Percentiles rank a stretch among this genome's conserved stretches.
Evolutionary conservation across 2,888 invertebrate species (phyloP).

Genomic region (Caenorhabditis virilis): DNA sequence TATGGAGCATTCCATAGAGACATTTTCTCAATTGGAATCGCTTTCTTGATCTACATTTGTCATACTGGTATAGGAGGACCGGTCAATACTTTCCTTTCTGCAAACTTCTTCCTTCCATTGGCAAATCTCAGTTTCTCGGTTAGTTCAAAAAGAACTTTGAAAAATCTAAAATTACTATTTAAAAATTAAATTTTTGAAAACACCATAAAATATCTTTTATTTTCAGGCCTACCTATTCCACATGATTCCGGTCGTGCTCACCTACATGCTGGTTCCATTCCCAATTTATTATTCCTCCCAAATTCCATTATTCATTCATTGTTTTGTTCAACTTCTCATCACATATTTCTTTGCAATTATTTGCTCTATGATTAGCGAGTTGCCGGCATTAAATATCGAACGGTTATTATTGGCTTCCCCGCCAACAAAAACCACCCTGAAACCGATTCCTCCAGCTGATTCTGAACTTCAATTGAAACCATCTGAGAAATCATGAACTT

Average conservation of each 20-base stretch:
- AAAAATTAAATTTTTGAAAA: too few species aligned
- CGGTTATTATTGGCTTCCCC: conserved; percentile 52
- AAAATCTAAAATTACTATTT: not conserved
- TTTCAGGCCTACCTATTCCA: conserved; percentile 66
- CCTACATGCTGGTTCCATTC: conserved; percentile 66
- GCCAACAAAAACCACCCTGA: conserved; percentile 48
- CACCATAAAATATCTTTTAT: not conserved
- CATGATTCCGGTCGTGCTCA: conserved; percentile 69
- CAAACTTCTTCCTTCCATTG: conserved; percentile 63
- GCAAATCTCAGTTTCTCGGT: conserved; percentile 67
- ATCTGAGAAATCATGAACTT: conserved; percentile 24
- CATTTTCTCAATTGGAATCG: conserved; percentile 66
- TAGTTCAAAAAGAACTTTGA: conserved; percentile 5
- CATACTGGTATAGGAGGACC: conserved; percentile 67
- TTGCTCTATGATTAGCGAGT: conserved; percentile 61
- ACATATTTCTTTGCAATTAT: conserved; percentile 59
- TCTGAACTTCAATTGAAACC: conserved; percentile 61
- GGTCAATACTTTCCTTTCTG: conserved; percentile 62
- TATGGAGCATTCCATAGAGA: conserved; percentile 67
- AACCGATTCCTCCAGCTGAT: conserved; percentile 57
- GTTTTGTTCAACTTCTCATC: conserved; percentile 61
- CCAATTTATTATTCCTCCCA: conserved; percentile 61
- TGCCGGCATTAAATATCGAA: conserved; percentile 67
- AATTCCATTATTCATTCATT: conserved; percentile 60
- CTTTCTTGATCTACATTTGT: conserved; percentile 69